phyloP scores from a whole-genome alignment of 1,140 invertebrate genomes.

The Cephus cinctus region DNA sequence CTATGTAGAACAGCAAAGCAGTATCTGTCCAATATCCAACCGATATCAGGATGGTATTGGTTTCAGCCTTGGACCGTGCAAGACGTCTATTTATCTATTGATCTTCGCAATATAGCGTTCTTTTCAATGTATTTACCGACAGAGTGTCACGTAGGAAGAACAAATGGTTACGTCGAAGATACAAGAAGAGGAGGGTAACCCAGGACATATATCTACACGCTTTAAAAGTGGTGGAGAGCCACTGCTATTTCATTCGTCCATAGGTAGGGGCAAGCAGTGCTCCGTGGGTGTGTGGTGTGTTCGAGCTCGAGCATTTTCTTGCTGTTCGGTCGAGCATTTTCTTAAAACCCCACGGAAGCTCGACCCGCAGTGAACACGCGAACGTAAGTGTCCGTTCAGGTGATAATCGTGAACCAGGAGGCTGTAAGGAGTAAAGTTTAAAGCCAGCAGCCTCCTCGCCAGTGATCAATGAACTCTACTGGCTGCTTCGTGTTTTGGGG shows the following conservation, averaged over 20 bases:
- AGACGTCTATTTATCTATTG: too few species aligned
- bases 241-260: slow-evolving; percentile 4
- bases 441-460: slow-evolving; percentile 6
- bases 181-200: too few species aligned
- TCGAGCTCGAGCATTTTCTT: slow-evolving; percentile 13
- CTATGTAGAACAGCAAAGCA: too few species aligned
- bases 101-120: too few species aligned
- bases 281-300: slow-evolving; percentile 17
- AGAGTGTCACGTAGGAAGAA: too few species aligned
- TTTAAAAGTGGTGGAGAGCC: slow-evolving; percentile 1
- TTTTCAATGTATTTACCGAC: too few species aligned
- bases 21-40: too few species aligned
- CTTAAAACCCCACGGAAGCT: background rate
- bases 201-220: too few species aligned
- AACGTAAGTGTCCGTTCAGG: slow-evolving; percentile 4
- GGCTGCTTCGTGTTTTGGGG: slow-evolving; percentile 25
- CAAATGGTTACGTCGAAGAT: too few species aligned
- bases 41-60: too few species aligned
- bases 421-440: background rate
- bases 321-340: slow-evolving; percentile 6
- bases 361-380: background rate
- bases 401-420: slow-evolving; percentile 3
- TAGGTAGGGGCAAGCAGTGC: background rate
- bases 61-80: too few species aligned
- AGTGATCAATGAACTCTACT: too few species aligned